Evolutionary conservation across 2,113 vertebrate species (phyloP), one percentile per base, ranked within the genome.

Genomic region (Tauraco erythrolophus): DNA sequence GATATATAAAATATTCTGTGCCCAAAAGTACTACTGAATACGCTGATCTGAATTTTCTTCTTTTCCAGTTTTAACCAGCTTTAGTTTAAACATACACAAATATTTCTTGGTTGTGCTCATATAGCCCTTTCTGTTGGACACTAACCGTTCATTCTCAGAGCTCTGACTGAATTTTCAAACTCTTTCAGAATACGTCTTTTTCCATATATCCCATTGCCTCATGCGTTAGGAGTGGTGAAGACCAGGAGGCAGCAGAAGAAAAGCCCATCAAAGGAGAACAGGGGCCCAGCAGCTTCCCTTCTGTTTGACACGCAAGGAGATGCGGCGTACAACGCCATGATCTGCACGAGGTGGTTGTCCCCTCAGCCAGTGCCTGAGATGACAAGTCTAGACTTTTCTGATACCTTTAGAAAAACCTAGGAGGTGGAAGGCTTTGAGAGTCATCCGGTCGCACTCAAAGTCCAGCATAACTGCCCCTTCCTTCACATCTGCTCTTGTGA

Each of bases 361-460:
- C 31, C 35, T 78, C 7, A 4, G 3, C 35, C 24, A 23, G 21
- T 35, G 41, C 43, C n/a, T 33, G 2, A 71, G 37, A 3, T 27
- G n/a, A 30, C 27, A 79, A 35, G 18, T 84, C 53, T 11, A 45
- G 53, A 14, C 19, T 58, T 87, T 71, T 58, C 48, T 27, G 15
- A 17, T 14, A 17, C 19, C 14, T 80, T 48, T n/a, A 45, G 31
- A 6, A 61, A 57, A 35, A 4, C 0, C 6, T 30, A 41, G 48
- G 25, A 58, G 48, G 27, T 1, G 3, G 27, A 9, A 50, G 48
- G 53, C 77, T 92, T 64, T 71, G 72, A 58, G 48, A 27, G 28
- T 46, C 0, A 0, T 9, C 13, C 9, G 43, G 2, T 5, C 27
- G 60, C 24, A 6, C 27, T 66, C 1, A 0, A 37, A 76, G 35